Evolutionary conservation across 2,797 vertebrate genomes (phyloP).

Genomic region (Discoglossus pictus): DNA sequence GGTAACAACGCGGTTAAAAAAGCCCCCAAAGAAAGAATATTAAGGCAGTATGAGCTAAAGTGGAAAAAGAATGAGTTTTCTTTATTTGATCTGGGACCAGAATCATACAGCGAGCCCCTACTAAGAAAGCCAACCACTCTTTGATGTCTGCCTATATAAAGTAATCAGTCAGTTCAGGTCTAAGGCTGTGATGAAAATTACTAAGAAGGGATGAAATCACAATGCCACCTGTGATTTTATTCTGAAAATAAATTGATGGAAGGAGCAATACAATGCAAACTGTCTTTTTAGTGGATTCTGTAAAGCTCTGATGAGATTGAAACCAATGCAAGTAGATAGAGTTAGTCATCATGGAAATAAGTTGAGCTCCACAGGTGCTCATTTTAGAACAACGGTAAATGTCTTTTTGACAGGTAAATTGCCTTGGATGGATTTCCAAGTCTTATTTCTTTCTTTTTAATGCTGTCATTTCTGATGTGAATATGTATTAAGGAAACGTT

Average conservation of each 20-base stretch:
- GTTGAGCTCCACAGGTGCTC: constrained; percentile 55
- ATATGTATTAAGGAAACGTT: constrained; percentile 34
- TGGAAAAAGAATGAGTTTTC: constrained; percentile 37
- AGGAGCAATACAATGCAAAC: constrained; percentile 51
- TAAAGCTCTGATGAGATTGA: constrained; percentile 55
- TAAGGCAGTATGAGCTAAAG: constrained; percentile 42
- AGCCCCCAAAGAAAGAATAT: constrained; percentile 51
- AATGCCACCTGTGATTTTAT: constrained; percentile 65
- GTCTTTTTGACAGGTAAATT: constrained; percentile 64
- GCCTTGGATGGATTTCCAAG: constrained; percentile 64
- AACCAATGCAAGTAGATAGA: constrained; percentile 47
- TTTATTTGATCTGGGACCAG: constrained; percentile 59
- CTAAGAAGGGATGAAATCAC: constrained; percentile 62
- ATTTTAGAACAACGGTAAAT: constrained; percentile 54
- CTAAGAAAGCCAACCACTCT: constrained; percentile 51
- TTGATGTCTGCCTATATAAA: constrained; percentile 56
- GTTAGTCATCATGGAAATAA: constrained; percentile 60
- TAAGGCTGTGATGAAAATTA: constrained; percentile 58
- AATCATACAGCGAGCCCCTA: constrained; percentile 48
- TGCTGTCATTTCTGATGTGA: constrained; percentile 42
- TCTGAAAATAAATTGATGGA: constrained; percentile 58
- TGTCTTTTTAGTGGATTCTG: constrained; percentile 51
- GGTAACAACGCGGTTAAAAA: constrained; percentile 30
- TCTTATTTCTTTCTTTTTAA: constrained; percentile 55
- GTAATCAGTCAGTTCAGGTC: constrained; percentile 60